Base-by-base conservation (phyloP, 2,113 vertebrate species). In the Hymenochirus boettgeri region DNA sequence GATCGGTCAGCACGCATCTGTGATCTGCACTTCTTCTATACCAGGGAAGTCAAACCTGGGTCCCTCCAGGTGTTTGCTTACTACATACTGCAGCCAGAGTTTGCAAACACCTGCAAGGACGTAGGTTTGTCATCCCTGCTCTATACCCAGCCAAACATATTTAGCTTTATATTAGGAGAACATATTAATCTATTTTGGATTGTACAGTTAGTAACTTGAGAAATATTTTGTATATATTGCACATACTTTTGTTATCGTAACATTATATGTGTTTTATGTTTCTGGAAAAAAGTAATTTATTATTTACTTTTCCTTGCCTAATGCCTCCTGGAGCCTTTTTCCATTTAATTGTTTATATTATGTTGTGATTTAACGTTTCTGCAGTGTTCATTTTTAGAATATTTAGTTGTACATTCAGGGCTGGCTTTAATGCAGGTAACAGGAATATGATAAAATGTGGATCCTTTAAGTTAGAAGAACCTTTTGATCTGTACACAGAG, bases 281-380 rank as follows among this genome's bases (percentile, higher is more conserved):
- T 42, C 1, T 6, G 15, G n/a, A n/a, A n/a, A 15, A 42, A 42
- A 35, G 3, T 5, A 4, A 35, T 35, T 35, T 35, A 35, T 42
- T 12, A 42, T 54, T 39, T 53, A 21, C 48, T 19, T 59, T 37
- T 22, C 15, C 23, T 25, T 60, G 57, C 56, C 57, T 52, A 10
- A 6, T 60, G 48, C 65, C 65, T 60, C 35, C 57, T 60, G 29
- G 65, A 69, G 56, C 57, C 65, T 53, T 4, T 23, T 31, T 45
- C 5, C 15, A 8, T 17, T 42, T 37, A 58, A 24, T 33, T 35
- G 11, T 37, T 48, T 21, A 57, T n/a, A 24, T 51, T 21, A 51
- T 51, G 50, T 58, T 51, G 45, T 19, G 17, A 56, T 51, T 51
- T 6, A 37, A 50, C 25, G n/a, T 48, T 48, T 3, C 46, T 22